Evolutionary conservation across 2,888 invertebrate genomes (phyloP).

Genomic region (Clitarchus hookeri): DNA sequence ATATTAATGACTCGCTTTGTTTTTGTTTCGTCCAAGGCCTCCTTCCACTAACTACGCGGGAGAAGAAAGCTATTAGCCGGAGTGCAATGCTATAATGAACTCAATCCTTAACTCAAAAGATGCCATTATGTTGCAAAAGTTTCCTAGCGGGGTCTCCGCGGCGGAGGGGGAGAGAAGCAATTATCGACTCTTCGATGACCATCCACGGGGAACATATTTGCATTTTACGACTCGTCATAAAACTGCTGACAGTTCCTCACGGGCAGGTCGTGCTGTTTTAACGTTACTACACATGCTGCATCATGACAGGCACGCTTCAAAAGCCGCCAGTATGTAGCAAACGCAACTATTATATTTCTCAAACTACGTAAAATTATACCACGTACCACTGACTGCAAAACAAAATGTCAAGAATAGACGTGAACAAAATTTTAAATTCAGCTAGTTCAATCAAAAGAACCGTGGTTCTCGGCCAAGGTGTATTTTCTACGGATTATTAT

Average conservation of each 20-base stretch:
- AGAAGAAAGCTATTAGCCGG: background rate
- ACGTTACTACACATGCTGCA: background rate
- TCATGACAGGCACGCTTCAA: background rate
- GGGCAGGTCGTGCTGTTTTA: background rate
- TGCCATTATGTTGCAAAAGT: slow-evolving; percentile 14
- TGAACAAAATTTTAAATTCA: too few relatives aligned
- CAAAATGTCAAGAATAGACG: too few relatives aligned
- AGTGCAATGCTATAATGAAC: slow-evolving; percentile 14
- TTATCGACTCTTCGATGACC: background rate
- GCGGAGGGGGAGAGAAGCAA: background rate
- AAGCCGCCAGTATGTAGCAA: background rate
- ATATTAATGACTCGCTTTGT: background rate
- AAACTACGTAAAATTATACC: background rate
- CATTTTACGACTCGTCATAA: slow-evolving; percentile 5
- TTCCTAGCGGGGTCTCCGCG: background rate
- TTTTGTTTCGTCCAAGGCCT: background rate
- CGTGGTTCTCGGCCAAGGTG: too few relatives aligned
- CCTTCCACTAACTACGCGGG: slow-evolving; percentile 4
- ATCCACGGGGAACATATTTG: background rate
- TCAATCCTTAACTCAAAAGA: slow-evolving; percentile 14
- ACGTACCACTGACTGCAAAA: too few relatives aligned
- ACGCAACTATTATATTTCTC: background rate
- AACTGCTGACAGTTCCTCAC: slow-evolving; percentile 10
- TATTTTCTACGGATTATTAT: too few relatives aligned
- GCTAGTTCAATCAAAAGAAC: too few relatives aligned